Evolutionary conservation across 2,888 invertebrate species (phyloP), one percentile per base, ranked within the genome.

Genomic region (Meiosimyza decipiens): DNA sequence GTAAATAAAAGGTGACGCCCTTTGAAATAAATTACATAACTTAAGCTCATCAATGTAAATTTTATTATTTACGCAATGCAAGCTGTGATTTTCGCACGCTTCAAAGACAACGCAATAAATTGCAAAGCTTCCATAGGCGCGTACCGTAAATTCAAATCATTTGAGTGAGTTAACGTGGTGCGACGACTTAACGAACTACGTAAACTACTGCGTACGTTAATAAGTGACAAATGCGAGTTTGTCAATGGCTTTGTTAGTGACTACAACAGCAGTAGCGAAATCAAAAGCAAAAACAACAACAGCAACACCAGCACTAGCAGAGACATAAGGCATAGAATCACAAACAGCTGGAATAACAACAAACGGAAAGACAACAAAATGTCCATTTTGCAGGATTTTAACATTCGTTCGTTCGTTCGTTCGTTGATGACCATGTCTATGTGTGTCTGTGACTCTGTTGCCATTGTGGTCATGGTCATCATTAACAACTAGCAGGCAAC

Each of bases 211-310:
- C 9, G 40, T 40, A 40, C 40, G 40, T 40, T 40, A 40, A 40
- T 40, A 55, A 57, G 67, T 67, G 55, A 55, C 67, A 55, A 67
- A 55, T 67, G 49, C 57, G 55, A 40, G 55, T 67, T 55, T 16
- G 22, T 33, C 55, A 67, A 57, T 67, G 18, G 49, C 67, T 33
- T 66, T 55, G 67, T 67, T 74, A 57, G 64, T 59, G 59, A 74
- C 75, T 71, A 62, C 62, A 72, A 59, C 54, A 63, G 59, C 77
- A 77, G 71, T 68, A 65, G 73, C 74, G 75, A 49, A 13, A 50
- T 3, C 13, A 16, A 47, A 13, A 64, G 51, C 11, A 65, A 51
- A 16, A 65, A 16, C 28, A 52, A 52, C 54, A 51, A 65, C 62
- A 18, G 13, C 9, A 65, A 13, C 13, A 65, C 3, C 65, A 65